Evolutionary conservation across 2,113 vertebrate species (phyloP).

Genomic region (Motacilla tschutschensis): DNA sequence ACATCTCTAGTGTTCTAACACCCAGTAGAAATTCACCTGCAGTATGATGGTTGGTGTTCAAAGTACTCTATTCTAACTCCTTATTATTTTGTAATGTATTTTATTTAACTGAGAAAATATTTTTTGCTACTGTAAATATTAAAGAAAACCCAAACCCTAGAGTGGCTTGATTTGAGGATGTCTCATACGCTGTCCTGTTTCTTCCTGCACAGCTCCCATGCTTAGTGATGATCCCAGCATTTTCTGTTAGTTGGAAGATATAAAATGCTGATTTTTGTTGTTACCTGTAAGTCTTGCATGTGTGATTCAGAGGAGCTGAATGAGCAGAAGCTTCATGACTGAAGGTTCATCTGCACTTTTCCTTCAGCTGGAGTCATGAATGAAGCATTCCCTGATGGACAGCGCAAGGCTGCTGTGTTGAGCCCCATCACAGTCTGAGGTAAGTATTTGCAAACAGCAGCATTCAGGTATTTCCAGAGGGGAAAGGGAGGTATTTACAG

Average conservation of each 20-base stretch:
- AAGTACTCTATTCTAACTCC: neutral
- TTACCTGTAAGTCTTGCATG: neutral
- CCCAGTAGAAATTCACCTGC: neutral
- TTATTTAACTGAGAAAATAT: neutral
- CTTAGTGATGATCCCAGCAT: neutral
- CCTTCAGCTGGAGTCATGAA: neutral
- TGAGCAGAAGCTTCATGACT: neutral
- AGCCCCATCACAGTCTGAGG: accelerated
- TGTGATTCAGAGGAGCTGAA: neutral
- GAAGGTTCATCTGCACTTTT: neutral
- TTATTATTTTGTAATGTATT: neutral
- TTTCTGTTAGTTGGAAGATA: neutral
- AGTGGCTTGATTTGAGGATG: neutral
- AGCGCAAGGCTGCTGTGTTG: neutral
- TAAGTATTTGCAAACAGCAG: neutral
- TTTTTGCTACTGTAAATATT: neutral
- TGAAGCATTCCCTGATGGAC: neutral
- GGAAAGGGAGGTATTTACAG: neutral
- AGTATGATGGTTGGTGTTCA: neutral
- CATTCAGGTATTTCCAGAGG: neutral
- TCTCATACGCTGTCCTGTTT: neutral
- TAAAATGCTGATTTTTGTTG: neutral
- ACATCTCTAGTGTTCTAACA: neutral
- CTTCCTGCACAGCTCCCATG: neutral
- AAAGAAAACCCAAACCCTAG: neutral